Base-by-base conservation (phyloP, 2,113 vertebrate genomes). In the Amphiprion ocellaris region DNA sequence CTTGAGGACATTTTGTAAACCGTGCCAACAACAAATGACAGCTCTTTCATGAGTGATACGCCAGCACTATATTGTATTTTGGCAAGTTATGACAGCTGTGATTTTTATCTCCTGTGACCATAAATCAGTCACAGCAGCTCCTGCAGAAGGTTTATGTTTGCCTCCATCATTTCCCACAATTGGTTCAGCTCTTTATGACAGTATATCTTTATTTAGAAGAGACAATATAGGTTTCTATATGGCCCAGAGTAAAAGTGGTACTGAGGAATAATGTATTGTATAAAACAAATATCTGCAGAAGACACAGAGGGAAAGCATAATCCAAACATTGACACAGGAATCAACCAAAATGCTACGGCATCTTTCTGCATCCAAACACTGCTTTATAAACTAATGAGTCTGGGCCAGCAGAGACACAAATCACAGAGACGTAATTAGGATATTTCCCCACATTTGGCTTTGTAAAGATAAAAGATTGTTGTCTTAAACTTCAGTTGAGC, bases 361-460 rank as follows among this genome's bases (percentile, higher is more conserved):
- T 84, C 54, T 54, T 70, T 44, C 10, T 77, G 41, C 77, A 74
- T 74, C 14, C 21, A 58, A 52, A 53, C 19, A 55, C 17, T 33
- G 47, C 69, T 60, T 65, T 19, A 58, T 55, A 65, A 77, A 72
- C 17, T 28, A 23, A 65, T 61, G 30, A 77, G 23, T 55, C 21
- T 23, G 58, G 72, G 68, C 12, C 23, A 59, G 54, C 26, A n/a
- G 17, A 61, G 61, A 78, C 54, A 83, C 65, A 65, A 81, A 86
- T 81, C 60, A 78, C 39, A 67, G 55, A 68, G 39, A 71, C 56
- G 37, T 77, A 56, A 77, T 77, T 83, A 71, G 49, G 33, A 70
- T 61, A 54, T 79, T 84, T 60, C 44, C 28, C 10, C 17, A 58
- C 47, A 62, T 26, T 65, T 53, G 16, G 28, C 66, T 76, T 64